Conservation (phyloP, 2,797 vertebrate species). For the Buphagus erythrorhynchus region DNA sequence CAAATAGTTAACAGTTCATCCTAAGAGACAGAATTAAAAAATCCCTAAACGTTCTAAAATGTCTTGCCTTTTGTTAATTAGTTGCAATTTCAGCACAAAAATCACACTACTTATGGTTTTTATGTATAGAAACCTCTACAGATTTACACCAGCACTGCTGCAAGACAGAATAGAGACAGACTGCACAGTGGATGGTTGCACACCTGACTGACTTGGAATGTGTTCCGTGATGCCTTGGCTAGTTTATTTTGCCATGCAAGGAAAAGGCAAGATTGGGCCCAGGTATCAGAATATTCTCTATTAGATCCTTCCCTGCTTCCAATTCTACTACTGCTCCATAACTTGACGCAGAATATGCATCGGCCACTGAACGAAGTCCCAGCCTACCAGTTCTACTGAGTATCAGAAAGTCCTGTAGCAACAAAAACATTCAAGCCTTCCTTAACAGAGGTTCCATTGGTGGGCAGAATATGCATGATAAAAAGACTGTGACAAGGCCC, state of each 20-base stretch:
- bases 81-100: conserved; percentile 42
- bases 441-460: background rate
- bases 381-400: background rate
- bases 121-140: background rate
- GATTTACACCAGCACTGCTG: background rate
- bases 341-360: background rate
- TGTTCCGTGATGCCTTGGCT: background rate
- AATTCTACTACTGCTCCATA: background rate
- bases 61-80: conserved; percentile 23
- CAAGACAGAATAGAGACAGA: background rate
- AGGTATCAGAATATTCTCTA: background rate
- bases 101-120: background rate
- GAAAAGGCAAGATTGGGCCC: background rate
- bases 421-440: background rate
- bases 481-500: background rate
- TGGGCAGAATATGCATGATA: background rate
- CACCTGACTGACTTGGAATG: background rate
- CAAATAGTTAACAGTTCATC: background rate
- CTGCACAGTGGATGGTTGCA: background rate
- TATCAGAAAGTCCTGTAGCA: background rate
- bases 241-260: background rate
- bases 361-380: background rate
- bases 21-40: conserved; percentile 23
- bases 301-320: background rate
- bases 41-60: conserved; percentile 6